These are phyloP conservation scores for Eptesicus fuscus DNA, from an alignment of 2,113 vertebrate genomes.

Conservation along the genomic window DNA sequence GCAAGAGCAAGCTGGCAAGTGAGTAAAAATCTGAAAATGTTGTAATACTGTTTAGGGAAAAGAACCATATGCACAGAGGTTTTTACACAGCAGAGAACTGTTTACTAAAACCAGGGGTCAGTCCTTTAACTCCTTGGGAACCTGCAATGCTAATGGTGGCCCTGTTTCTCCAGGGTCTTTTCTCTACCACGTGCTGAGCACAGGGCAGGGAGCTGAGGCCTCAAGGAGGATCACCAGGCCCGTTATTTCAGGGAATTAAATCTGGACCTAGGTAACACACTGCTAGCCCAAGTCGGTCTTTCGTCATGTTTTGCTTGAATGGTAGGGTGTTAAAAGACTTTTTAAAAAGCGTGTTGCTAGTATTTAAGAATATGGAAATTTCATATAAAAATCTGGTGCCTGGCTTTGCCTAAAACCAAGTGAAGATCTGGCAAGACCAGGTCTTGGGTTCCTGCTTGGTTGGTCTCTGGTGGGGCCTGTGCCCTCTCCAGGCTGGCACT, in stretches of 20 bases:
- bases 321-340: not conserved
- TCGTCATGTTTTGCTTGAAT: not conserved
- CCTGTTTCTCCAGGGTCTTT: not conserved
- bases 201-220: not conserved
- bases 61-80: constrained; percentile 5
- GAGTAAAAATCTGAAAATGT: constrained; percentile 35
- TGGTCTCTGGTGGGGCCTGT: not conserved
- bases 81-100: not conserved
- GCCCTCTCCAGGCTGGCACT: not conserved
- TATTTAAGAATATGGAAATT: constrained; percentile 19
- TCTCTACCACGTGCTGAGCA: not conserved
- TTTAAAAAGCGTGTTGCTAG: not conserved
- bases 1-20: constrained; percentile 31
- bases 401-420: not conserved
- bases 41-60: constrained; percentile 44
- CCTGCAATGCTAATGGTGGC: not conserved
- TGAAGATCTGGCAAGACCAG: not conserved
- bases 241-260: not conserved
- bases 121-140: constrained; percentile 13
- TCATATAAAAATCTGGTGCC: not conserved
- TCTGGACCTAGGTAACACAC: not conserved
- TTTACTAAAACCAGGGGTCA: not conserved
- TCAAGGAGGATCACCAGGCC: not conserved
- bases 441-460: not conserved
- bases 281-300: not conserved